Evolutionary conservation across 1,140 invertebrate genomes (phyloP).

Genomic region (Drosophila persimilis): DNA sequence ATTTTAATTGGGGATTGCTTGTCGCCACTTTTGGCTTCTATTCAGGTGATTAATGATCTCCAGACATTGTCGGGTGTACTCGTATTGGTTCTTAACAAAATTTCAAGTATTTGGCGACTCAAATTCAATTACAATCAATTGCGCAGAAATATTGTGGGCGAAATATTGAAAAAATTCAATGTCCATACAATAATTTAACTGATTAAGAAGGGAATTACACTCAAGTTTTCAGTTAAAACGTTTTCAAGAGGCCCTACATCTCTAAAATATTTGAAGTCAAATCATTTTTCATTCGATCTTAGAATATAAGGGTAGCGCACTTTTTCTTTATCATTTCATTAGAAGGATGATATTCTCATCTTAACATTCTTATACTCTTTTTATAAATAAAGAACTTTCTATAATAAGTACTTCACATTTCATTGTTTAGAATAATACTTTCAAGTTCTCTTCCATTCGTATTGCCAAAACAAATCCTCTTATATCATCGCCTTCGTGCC

Average conservation of each 20-base stretch:
- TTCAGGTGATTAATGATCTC: constrained; percentile 61
- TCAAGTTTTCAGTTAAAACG: too few relatives aligned
- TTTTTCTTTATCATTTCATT: too few relatives aligned
- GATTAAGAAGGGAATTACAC: too few relatives aligned
- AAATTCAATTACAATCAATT: neutral
- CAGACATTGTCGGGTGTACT: constrained; percentile 27
- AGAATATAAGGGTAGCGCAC: too few relatives aligned
- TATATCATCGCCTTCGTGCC: constrained; percentile 17
- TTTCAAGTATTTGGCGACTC: constrained; percentile 7
- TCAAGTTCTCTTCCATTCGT: neutral
- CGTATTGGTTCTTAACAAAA: constrained; percentile 1
- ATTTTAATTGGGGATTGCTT: constrained; percentile 63
- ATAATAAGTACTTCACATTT: neutral
- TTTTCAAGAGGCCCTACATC: too few relatives aligned
- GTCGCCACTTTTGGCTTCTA: constrained; percentile 50
- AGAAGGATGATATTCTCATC: too few relatives aligned
- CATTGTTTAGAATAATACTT: neutral
- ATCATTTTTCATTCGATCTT: too few relatives aligned
- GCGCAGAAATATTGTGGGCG: neutral
- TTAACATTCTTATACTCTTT: too few relatives aligned
- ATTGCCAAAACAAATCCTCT: constrained; percentile 18
- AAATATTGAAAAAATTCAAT: neutral
- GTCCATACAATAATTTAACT: too few relatives aligned
- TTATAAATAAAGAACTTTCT: too few relatives aligned
- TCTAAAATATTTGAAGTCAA: too few relatives aligned